Conservation (phyloP, 2,888 invertebrate species). For the Pteria penguin region DNA sequence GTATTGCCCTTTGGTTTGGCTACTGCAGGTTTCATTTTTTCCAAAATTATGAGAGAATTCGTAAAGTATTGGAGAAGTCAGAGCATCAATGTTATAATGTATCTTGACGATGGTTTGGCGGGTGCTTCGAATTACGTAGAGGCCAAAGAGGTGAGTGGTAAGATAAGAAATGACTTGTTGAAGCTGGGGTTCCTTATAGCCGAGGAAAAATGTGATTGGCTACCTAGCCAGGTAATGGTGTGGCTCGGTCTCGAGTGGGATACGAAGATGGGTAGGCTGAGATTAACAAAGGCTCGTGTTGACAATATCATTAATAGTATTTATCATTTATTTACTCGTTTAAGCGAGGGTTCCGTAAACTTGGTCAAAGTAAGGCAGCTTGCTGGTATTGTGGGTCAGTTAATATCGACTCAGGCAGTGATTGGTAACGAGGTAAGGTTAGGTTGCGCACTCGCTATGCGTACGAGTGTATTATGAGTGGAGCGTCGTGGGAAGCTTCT, state of each 20-base stretch:
- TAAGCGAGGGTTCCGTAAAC: not conserved
- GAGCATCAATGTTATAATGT: slow-evolving; percentile 33
- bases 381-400: too few relatives aligned
- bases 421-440: too few relatives aligned
- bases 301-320: not conserved
- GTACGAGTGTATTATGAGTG: too few relatives aligned
- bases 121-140: not conserved
- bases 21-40: slow-evolving; percentile 39
- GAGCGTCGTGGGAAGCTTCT: too few relatives aligned
- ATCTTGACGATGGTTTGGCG: not conserved
- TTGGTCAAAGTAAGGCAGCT: slow-evolving; percentile 27
- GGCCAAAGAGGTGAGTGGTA: slow-evolving; percentile 11
- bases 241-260: slow-evolving; percentile 44
- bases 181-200: slow-evolving; percentile 47
- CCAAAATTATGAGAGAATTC: not conserved
- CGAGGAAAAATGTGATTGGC: slow-evolving; percentile 43
- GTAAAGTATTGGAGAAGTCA: slow-evolving; percentile 24
- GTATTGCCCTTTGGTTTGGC: slow-evolving; percentile 12
- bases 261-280: slow-evolving; percentile 13
- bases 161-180: slow-evolving; percentile 26
- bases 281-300: not conserved
- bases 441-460: slow-evolving; percentile 23
- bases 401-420: too few relatives aligned
- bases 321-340: not conserved
- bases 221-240: slow-evolving; percentile 9